A percentile compares a stretch with the other conserved stretches of the same genome.
phyloP scores from a whole-genome alignment of 2,797 vertebrate species.

The Smutsia temminckii region DNA sequence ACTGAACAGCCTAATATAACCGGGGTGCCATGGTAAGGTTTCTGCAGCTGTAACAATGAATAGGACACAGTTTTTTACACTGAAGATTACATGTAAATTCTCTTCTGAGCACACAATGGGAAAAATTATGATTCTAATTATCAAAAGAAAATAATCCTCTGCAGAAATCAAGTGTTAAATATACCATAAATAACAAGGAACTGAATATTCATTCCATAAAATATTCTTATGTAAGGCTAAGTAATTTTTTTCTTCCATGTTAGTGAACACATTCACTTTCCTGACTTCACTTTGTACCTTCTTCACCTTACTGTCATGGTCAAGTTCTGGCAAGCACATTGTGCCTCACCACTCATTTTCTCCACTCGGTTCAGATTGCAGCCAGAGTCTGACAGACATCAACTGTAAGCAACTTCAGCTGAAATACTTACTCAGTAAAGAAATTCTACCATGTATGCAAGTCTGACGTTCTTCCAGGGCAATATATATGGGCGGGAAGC shows the following conservation, averaged over 20 bases:
- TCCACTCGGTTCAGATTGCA: not conserved
- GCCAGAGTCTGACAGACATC: not conserved
- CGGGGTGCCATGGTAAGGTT: not conserved
- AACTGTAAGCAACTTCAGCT: not conserved
- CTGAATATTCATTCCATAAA: slow-evolving; percentile 46
- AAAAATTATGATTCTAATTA: slow-evolving; percentile 60
- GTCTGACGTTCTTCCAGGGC: not conserved
- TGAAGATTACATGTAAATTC: slow-evolving; percentile 36
- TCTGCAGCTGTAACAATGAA: not conserved
- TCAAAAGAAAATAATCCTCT: slow-evolving; percentile 49
- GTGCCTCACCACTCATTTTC: not conserved
- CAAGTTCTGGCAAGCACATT: not conserved
- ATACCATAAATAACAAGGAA: slow-evolving; percentile 39
- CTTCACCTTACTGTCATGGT: not conserved
- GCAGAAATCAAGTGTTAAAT: slow-evolving; percentile 48
- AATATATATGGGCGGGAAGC: not conserved
- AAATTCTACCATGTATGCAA: not conserved
- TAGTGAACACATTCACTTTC: not conserved
- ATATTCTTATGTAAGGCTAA: not conserved
- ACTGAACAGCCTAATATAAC: not conserved
- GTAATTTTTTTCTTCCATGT: not conserved
- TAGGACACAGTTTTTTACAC: not conserved
- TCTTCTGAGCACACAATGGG: slow-evolving; percentile 40
- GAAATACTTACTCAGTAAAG: not conserved
- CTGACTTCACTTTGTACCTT: not conserved